A percentile compares a stretch with the other conserved stretches of the same genome.
These are phyloP conservation scores for Pristionchus entomophagus DNA, from an alignment of 2,888 invertebrate genomes.

Conservation along the genomic window DNA sequence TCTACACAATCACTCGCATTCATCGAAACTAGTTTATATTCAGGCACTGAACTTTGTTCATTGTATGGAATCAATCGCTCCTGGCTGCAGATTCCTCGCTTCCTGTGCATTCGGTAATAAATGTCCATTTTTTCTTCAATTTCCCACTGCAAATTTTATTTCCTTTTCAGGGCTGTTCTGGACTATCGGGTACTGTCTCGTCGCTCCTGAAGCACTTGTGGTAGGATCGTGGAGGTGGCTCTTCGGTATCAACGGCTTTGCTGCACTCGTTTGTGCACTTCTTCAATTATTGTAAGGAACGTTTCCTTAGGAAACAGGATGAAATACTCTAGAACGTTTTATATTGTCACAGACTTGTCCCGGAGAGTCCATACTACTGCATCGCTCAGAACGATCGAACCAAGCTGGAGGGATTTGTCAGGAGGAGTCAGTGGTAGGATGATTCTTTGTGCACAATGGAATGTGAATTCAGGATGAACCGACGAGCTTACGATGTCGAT, in stretches of 20 bases:
- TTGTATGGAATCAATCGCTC: slow-evolving; percentile 31
- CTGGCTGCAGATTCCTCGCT: neutral
- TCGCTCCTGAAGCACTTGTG: neutral
- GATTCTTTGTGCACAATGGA: neutral
- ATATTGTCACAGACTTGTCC: neutral
- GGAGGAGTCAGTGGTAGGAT: neutral
- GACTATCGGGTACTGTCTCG: slow-evolving; percentile 4
- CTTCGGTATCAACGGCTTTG: slow-evolving; percentile 3
- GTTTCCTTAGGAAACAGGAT: neutral
- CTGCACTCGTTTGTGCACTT: neutral
- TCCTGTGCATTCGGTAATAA: slow-evolving; percentile 21
- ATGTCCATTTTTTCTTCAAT: neutral
- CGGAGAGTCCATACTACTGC: slow-evolving; percentile 29
- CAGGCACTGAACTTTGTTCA: slow-evolving; percentile 43
- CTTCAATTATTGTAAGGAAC: neutral
- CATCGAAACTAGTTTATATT: neutral
- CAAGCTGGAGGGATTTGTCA: neutral
- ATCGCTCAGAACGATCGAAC: neutral
- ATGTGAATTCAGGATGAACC: neutral
- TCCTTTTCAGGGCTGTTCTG: slow-evolving; percentile 29
- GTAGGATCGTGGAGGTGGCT: slow-evolving; percentile 42
- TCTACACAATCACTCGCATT: neutral
- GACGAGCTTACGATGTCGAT: slow-evolving; percentile 10
- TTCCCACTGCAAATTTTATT: too few relatives aligned
- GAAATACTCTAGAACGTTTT: too few relatives aligned